These are phyloP conservation scores for Aporophyla nigra DNA, from an alignment of 2,888 invertebrate genomes.

Conservation along the genomic window DNA sequence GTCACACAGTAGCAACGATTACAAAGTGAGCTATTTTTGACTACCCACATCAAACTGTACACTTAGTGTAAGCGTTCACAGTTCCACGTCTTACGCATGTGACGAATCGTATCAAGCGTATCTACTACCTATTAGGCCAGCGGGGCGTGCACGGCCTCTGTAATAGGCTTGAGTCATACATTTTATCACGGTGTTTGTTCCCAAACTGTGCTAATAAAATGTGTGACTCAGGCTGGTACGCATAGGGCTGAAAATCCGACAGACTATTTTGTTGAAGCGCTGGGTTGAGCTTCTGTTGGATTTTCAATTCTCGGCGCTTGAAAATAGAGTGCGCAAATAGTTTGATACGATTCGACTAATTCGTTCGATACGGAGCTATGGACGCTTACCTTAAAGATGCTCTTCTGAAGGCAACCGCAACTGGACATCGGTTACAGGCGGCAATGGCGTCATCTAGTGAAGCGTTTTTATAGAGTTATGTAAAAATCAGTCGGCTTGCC, in stretches of 20 bases:
- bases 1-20: slow-evolving; percentile 59
- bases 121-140: neutral
- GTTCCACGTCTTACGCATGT: neutral
- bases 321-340: too few relatives aligned
- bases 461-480: neutral
- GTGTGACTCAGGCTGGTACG: too few relatives aligned
- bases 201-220: too few relatives aligned
- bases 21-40: slow-evolving; percentile 40
- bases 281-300: too few relatives aligned
- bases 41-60: slow-evolving; percentile 45
- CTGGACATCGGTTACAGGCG: neutral
- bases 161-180: too few relatives aligned
- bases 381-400: neutral
- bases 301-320: too few relatives aligned
- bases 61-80: neutral
- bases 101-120: neutral
- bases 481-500: too few relatives aligned
- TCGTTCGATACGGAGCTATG: neutral
- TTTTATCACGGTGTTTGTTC: too few relatives aligned
- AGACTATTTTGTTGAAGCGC: too few relatives aligned
- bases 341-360: neutral
- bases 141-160: too few relatives aligned
- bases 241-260: too few relatives aligned
- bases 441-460: neutral
- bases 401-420: neutral